A percentile compares a stretch with the other conserved stretches of the same genome.
phyloP scores from a whole-genome alignment of 2,888 invertebrate genomes.

The Lampropteryx suffumata region DNA sequence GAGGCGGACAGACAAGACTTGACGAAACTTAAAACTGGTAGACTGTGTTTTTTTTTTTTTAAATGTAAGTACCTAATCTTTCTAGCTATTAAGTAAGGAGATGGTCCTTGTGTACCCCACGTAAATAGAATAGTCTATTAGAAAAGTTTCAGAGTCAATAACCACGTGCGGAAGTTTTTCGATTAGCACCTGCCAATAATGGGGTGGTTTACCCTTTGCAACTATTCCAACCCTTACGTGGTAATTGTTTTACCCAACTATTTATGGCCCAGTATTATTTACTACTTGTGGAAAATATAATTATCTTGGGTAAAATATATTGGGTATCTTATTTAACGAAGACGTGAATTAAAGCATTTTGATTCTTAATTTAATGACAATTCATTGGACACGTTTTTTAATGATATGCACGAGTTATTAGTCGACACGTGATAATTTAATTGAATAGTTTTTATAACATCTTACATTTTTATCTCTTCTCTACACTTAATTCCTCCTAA shows the following conservation, averaged over 20 bases:
- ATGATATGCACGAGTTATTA: too few species aligned
- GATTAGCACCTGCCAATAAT: conserved; percentile 58
- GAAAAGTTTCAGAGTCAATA: conserved; percentile 56
- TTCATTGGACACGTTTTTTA: too few species aligned
- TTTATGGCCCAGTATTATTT: conserved; percentile 18
- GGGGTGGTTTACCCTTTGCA: conserved; percentile 43
- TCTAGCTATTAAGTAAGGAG: not conserved
- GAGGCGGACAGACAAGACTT: too few species aligned
- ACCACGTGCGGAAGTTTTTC: conserved; percentile 54
- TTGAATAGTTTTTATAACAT: too few species aligned
- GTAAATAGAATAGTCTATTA: conserved; percentile 42
- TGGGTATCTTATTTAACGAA: too few species aligned
- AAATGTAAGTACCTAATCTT: not conserved
- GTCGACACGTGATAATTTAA: too few species aligned
- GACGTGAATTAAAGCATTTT: too few species aligned
- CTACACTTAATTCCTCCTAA: not conserved
- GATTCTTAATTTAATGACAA: too few species aligned
- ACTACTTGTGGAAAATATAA: conserved; percentile 6
- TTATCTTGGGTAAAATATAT: not conserved
- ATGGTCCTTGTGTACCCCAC: not conserved
- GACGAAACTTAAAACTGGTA: too few species aligned
- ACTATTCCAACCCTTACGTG: conserved; percentile 35
- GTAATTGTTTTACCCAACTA: conserved; percentile 43
- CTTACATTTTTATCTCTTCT: too few species aligned
- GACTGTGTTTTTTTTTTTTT: too few species aligned